phyloP scores from a whole-genome alignment of 2,797 vertebrate genomes.

The Lepus oiostolus region DNA sequence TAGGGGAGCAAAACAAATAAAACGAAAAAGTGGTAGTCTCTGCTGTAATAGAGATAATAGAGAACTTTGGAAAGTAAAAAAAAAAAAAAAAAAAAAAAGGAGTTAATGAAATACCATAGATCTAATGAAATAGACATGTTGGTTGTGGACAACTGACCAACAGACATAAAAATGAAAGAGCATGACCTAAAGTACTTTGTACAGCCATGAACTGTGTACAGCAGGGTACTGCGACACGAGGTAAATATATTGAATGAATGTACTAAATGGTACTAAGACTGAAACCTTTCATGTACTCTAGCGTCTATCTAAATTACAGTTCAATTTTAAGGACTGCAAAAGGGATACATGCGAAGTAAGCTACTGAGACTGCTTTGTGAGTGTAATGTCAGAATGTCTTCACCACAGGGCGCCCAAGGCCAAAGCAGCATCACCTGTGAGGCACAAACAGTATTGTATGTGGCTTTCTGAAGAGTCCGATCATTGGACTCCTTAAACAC shows the following conservation, averaged over 20 bases:
- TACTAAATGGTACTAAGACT: background rate
- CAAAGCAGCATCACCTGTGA: background rate
- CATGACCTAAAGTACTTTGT: background rate
- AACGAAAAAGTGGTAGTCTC: background rate
- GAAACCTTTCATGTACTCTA: background rate
- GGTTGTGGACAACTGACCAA: constrained; percentile 16
- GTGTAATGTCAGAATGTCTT: background rate
- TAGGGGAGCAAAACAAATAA: background rate
- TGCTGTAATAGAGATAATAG: constrained; percentile 13
- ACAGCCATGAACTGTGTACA: background rate
- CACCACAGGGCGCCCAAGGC: background rate
- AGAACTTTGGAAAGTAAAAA: background rate
- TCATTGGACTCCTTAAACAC: background rate
- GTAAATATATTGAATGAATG: background rate
- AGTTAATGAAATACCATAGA: constrained; percentile 30
- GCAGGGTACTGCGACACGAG: background rate
- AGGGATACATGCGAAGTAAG: background rate
- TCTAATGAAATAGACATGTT: background rate
- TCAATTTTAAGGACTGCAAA: background rate
- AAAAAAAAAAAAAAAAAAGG: constrained; percentile 14
- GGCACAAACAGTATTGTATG: background rate
- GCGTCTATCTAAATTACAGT: too few relatives aligned
- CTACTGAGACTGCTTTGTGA: background rate
- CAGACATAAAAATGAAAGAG: constrained; percentile 20
- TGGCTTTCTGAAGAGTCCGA: background rate